Evolutionary conservation across 2,888 invertebrate genomes (phyloP).

Genomic region (Ochropacha duplaris): DNA sequence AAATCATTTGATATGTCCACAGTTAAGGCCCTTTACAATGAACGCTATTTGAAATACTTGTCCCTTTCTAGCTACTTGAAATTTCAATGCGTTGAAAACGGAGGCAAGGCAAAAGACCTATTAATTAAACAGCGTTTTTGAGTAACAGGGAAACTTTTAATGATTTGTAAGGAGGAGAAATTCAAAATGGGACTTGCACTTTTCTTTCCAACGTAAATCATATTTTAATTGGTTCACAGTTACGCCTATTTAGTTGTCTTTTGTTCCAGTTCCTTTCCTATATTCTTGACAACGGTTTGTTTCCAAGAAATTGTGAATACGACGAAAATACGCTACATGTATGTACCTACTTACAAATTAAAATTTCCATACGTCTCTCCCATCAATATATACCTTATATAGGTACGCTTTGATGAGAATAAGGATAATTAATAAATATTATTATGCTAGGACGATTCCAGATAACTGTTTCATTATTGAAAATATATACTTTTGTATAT

Average conservation of each 20-base stretch:
- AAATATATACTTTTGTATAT: too few species aligned
- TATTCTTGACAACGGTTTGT: constrained; percentile 40
- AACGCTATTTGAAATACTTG: neutral
- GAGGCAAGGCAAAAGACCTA: neutral
- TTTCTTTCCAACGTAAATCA: neutral
- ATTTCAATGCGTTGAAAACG: neutral
- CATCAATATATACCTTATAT: neutral
- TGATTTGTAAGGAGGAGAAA: neutral
- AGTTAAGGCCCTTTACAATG: neutral
- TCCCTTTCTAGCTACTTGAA: neutral
- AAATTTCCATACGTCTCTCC: neutral
- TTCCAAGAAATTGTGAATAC: constrained; percentile 44
- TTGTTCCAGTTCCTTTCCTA: constrained; percentile 41
- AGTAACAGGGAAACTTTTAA: constrained; percentile 1
- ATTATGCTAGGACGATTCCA: too few species aligned
- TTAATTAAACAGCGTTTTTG: neutral
- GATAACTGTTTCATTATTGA: too few species aligned
- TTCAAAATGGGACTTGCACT: constrained; percentile 1
- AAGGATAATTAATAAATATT: neutral
- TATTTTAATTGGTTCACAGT: neutral
- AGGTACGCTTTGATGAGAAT: neutral
- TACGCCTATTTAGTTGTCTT: neutral
- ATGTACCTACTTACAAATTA: constrained; percentile 21
- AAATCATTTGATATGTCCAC: neutral
- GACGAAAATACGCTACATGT: constrained; percentile 39